Evolutionary conservation across 2,113 vertebrate genomes (phyloP).

Genomic region (Trematomus loennbergii): DNA sequence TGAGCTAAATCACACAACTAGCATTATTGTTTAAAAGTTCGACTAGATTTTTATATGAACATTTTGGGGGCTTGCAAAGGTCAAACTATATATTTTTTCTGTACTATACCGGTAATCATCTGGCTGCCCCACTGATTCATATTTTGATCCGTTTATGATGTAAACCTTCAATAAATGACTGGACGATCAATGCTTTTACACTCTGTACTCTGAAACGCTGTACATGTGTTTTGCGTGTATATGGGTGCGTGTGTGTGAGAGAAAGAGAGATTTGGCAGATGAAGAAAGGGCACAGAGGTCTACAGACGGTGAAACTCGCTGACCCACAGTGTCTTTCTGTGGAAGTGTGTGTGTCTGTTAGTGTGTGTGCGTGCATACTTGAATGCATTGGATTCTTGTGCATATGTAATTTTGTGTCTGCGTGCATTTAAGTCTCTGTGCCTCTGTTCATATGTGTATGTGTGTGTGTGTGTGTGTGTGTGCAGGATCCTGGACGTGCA

Average conservation of each 20-base stretch:
- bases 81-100: not conserved
- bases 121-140: too few species aligned
- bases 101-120: too few species aligned
- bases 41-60: not conserved
- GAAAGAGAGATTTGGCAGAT: slow-evolving; percentile 44
- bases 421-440: too few species aligned
- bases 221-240: too few species aligned
- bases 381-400: slow-evolving; percentile 30
- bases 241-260: slow-evolving; percentile 24
- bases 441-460: not conserved
- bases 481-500: slow-evolving; percentile 95
- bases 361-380: not conserved
- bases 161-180: slow-evolving; percentile 48
- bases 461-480: slow-evolving; percentile 36
- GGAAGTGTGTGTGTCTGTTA: not conserved
- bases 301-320: slow-evolving; percentile 17
- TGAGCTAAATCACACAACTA: too few species aligned
- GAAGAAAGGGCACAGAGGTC: slow-evolving; percentile 32
- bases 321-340: slow-evolving; percentile 20
- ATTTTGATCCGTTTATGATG: slow-evolving; percentile 6
- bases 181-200: slow-evolving; percentile 12
- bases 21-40: too few species aligned
- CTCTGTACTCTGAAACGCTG: not conserved
- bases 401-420: not conserved
- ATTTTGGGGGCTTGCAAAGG: not conserved